phyloP scores from a whole-genome alignment of 2,113 vertebrate species.

The Malurus melanocephalus region DNA sequence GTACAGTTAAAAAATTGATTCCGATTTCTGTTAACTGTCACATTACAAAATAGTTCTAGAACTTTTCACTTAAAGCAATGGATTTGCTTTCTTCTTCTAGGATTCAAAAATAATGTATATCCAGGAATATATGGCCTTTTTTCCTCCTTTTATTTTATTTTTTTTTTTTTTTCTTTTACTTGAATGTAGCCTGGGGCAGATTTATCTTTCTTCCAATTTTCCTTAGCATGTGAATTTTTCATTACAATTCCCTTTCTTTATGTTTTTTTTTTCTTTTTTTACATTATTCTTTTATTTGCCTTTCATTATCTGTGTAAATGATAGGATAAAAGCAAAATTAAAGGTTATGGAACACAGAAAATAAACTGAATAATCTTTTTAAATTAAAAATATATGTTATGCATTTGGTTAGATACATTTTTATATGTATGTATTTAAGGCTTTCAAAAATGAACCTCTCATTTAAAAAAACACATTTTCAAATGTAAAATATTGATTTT shows the following conservation, averaged over 20 bases:
- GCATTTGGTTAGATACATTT: neutral
- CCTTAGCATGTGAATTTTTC: neutral
- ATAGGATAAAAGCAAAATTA: neutral
- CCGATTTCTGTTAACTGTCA: neutral
- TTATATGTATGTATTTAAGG: too few relatives aligned
- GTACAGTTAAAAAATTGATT: neutral
- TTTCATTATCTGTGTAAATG: neutral
- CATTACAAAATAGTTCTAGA: neutral
- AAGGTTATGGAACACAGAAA: neutral
- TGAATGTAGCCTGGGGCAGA: neutral
- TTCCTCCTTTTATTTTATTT: too few relatives aligned
- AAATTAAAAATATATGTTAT: neutral
- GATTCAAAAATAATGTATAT: neutral
- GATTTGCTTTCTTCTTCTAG: neutral
- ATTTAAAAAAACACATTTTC: neutral
- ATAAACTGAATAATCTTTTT: neutral
- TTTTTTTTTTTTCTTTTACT: neutral
- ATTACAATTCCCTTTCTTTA: neutral
- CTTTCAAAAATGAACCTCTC: neutral
- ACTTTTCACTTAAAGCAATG: neutral
- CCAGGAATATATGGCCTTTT: rapidly evolving
- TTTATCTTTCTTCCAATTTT: neutral
- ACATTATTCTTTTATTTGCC: neutral
- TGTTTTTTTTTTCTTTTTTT: neutral
- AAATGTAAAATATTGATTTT: neutral